phyloP scores from a whole-genome alignment of 2,888 invertebrate genomes.

The Chironomus riparius region DNA sequence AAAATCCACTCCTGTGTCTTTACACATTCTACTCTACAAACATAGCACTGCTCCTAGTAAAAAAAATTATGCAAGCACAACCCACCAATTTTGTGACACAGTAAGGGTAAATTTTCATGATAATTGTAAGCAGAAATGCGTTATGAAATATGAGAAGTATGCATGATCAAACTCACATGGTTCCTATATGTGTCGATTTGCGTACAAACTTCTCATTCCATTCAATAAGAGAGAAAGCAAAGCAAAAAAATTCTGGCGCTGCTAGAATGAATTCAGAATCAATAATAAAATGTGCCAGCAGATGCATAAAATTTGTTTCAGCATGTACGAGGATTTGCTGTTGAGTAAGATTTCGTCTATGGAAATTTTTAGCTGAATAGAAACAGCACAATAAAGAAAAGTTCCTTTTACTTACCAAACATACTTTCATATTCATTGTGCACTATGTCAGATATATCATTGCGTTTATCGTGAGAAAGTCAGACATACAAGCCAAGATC shows the following conservation, averaged over 20 bases:
- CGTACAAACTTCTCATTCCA: not conserved
- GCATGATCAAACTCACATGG: not conserved
- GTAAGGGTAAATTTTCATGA: not conserved
- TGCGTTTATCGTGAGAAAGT: not conserved
- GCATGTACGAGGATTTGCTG: not conserved
- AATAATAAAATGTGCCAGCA: conserved; percentile 11
- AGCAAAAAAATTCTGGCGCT: not conserved
- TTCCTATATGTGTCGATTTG: not conserved
- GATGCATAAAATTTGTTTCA: conserved; percentile 17
- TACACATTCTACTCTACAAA: too few relatives aligned
- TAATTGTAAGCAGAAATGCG: not conserved
- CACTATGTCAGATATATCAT: not conserved
- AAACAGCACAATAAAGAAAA: not conserved
- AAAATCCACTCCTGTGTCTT: too few relatives aligned
- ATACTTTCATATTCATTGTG: not conserved
- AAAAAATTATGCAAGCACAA: not conserved
- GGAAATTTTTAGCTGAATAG: not conserved
- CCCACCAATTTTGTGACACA: too few relatives aligned
- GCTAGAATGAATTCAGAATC: conserved; percentile 12
- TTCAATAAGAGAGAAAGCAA: not conserved
- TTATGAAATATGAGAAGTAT: not conserved
- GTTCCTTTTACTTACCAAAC: not conserved
- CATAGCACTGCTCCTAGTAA: too few relatives aligned
- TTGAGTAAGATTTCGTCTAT: too few relatives aligned
- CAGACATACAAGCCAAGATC: not conserved